Evolutionary conservation across 2,113 vertebrate species (phyloP).

Genomic region (Speoplatyrhinus poulsoni): DNA sequence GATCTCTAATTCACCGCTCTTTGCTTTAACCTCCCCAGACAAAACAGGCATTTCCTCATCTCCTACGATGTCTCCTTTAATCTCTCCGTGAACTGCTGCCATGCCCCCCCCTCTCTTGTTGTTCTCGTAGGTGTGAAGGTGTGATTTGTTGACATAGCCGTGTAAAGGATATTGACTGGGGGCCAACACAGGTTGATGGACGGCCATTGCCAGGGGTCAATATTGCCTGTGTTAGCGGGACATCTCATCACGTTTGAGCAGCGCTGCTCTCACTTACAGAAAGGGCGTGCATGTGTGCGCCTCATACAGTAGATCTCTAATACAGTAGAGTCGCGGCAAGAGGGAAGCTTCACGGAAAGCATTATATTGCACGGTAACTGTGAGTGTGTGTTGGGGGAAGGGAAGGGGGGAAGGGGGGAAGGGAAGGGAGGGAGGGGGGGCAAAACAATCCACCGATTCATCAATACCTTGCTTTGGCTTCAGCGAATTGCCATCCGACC

Average conservation of each 20-base stretch:
- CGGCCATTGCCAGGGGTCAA: slow-evolving; percentile 47
- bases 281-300: neutral
- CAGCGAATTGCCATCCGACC: neutral
- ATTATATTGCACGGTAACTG: too few relatives aligned
- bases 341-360: neutral
- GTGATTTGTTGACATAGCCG: slow-evolving; percentile 72
- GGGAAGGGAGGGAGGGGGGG: too few relatives aligned
- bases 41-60: neutral
- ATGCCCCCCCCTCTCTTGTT: neutral
- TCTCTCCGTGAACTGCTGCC: neutral
- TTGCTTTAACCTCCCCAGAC: neutral
- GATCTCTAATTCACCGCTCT: neutral
- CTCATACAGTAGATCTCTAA: slow-evolving; percentile 11
- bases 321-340: neutral
- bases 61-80: neutral
- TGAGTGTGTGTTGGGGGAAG: too few relatives aligned
- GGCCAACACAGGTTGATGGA: slow-evolving; percentile 66
- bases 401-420: too few relatives aligned
- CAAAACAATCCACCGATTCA: neutral
- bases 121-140: slow-evolving; percentile 49
- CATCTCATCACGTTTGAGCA: slow-evolving; percentile 34
- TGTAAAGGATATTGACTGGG: slow-evolving; percentile 68
- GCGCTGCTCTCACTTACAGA: slow-evolving; percentile 22
- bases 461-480: neutral
- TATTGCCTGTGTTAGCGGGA: slow-evolving; percentile 48